phyloP scores from a whole-genome alignment of 1,140 invertebrate genomes.

The Gonatopus flavifemur region DNA sequence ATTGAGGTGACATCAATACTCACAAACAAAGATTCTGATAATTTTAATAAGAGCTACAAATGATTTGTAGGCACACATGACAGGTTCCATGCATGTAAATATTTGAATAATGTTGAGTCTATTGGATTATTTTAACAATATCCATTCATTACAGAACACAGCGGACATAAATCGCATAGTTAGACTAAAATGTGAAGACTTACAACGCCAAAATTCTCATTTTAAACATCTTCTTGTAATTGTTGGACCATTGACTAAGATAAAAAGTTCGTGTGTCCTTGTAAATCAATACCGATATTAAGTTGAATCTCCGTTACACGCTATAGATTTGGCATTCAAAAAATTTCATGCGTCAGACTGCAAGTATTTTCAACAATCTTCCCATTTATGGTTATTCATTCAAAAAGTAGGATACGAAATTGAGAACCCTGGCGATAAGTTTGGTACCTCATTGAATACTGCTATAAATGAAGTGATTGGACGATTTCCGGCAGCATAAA shows the following conservation, averaged over 20 bases:
- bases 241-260: slow-evolving; percentile 5
- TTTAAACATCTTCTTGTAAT: slow-evolving; percentile 10
- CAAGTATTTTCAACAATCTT: slow-evolving; percentile 1
- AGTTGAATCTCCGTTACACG: slow-evolving; percentile 3
- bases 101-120: background rate
- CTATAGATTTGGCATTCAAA: slow-evolving; percentile 12
- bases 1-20: no score
- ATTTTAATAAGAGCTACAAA: no score
- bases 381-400: slow-evolving; percentile 9
- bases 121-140: background rate
- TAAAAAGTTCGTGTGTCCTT: slow-evolving; percentile 4
- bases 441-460: background rate
- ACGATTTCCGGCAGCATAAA: background rate
- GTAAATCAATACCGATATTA: slow-evolving; percentile 11
- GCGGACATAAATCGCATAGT: slow-evolving; percentile 3
- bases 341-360: slow-evolving; percentile 13
- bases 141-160: background rate
- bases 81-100: background rate
- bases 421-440: background rate
- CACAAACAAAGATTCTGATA: no score
- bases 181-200: background rate
- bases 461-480: background rate
- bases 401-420: slow-evolving; percentile 5
- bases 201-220: background rate
- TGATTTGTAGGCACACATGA: no score